A percentile compares a stretch with the other conserved stretches of the same genome.
phyloP scores from a whole-genome alignment of 1,140 invertebrate species.

The Hormaphis cornu region DNA sequence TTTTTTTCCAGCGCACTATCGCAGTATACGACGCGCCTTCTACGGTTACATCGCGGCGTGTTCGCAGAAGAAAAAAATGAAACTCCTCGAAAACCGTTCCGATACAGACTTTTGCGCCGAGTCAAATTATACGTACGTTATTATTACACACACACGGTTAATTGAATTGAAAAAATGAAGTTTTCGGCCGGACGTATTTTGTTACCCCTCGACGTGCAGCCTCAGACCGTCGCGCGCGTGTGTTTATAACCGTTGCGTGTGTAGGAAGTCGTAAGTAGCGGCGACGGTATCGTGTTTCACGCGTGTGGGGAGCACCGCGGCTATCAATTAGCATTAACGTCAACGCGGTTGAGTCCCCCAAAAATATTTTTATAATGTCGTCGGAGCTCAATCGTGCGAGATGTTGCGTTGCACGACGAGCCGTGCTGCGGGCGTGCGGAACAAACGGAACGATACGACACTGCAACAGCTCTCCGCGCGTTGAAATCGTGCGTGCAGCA shows the following conservation, averaged over 20 bases:
- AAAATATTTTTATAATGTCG: conserved; percentile 7
- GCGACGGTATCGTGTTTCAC: conserved; percentile 24
- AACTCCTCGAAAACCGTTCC: neutral
- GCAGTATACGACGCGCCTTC: no score
- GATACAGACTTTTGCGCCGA: conserved; percentile 10
- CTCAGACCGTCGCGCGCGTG: neutral
- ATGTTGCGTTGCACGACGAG: no score
- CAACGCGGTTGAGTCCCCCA: conserved; percentile 21
- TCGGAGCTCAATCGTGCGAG: conserved; percentile 17
- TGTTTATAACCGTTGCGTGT: conserved; percentile 1
- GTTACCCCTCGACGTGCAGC: neutral
- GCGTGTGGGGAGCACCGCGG: neutral
- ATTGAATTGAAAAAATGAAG: conserved; percentile 5
- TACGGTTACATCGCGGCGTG: no score
- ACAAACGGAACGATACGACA: no score
- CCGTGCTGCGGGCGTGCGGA: no score
- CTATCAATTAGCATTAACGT: conserved; percentile 31
- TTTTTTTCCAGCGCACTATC: no score
- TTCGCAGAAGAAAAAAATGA: neutral
- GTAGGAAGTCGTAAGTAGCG: conserved; percentile 28
- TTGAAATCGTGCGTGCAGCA: no score
- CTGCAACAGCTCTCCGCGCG: no score
- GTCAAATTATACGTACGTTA: neutral
- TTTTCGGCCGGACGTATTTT: conserved; percentile 23
- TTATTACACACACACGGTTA: neutral